Base-by-base conservation (phyloP, 2,113 vertebrate species). In the Benitochromis conjunctus region DNA sequence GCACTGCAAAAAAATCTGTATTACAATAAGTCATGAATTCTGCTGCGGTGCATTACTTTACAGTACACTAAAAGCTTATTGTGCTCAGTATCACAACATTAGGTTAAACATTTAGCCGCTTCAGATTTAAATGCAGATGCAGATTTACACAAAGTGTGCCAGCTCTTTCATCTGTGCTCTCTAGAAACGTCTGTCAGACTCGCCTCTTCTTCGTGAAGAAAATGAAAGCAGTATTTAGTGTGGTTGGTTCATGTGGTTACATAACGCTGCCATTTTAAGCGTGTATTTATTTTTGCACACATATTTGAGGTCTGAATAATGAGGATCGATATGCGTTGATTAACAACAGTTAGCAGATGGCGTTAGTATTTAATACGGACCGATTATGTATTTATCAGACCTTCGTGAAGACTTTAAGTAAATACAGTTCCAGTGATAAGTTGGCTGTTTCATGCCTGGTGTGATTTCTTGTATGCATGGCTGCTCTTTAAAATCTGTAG, bases 281-380 rank as follows among this genome's bases (percentile, higher is more conserved):
- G 66, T 48, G 14, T 11, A 48, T 48, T 74, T 74, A 29, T 74
- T 41, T 74, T 48, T 48, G 0, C 26, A 26, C 21, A 29, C 14
- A 16, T 6, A 29, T 0, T 0, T 46, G 9, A 46, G 13, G 21
- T 46, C 24, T 71, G 38, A 69, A 69, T 9, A 29, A 46, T 6
- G 66, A n/a, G 9, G 8, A n/a, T 54, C 9, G 3, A 11, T 11
- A 9, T 11, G 9, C 4, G 19, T 55, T 55, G 11, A 55, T 55
- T 55, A 21, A 55, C n/a, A 54, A 10, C 3, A 18, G 8, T n/a
- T 19, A 19, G 51, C 19, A 54, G 18, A 54, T n/a, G 19, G 9
- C 4, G 9, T 54, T 54, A 5, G 19, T 5, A 21, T 71, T 0
- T 71, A 43, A 24, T 69, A 69, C 12, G 24, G n/a, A 43, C 1